Evolutionary conservation across 2,113 vertebrate genomes (phyloP).

Genomic region (Brachionichthys hirsutus): DNA sequence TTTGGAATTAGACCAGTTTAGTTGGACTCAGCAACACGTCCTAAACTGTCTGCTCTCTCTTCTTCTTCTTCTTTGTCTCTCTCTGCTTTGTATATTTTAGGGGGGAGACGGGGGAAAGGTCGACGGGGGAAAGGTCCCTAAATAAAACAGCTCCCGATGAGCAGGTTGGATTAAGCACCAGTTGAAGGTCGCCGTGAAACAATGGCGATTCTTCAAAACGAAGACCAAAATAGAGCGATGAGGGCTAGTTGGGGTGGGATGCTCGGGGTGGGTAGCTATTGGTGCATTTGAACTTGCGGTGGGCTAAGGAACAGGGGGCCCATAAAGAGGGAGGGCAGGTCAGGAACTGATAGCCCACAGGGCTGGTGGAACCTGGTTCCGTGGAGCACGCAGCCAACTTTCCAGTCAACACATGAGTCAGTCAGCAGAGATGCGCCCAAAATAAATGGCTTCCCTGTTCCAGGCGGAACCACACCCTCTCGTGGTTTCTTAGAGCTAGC

Average conservation of each 20-base stretch:
- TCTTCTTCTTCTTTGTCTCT: slow-evolving; percentile 41
- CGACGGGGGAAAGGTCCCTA: not conserved
- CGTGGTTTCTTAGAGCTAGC: slow-evolving; percentile 86
- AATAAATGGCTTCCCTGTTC: slow-evolving; percentile 98
- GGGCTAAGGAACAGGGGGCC: slow-evolving; percentile 48
- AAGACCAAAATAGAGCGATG: slow-evolving; percentile 68
- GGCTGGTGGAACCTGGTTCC: slow-evolving; percentile 79
- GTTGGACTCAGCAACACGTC: slow-evolving; percentile 83
- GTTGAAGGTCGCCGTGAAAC: slow-evolving; percentile 82
- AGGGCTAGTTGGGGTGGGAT: slow-evolving; percentile 63
- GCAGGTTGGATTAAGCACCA: slow-evolving; percentile 6
- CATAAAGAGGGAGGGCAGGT: slow-evolving; percentile 71
- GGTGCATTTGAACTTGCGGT: slow-evolving; percentile 57
- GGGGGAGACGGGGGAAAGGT: too few species aligned
- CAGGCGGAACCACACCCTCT: slow-evolving; percentile 88
- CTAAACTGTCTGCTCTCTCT: slow-evolving; percentile 20
- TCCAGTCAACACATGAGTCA: slow-evolving; percentile 97
- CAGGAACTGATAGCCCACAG: slow-evolving; percentile 81
- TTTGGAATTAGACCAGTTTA: slow-evolving; percentile 69
- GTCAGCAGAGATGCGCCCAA: slow-evolving; percentile 88
- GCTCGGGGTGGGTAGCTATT: slow-evolving; percentile 62
- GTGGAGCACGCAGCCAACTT: slow-evolving; percentile 85
- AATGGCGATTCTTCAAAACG: slow-evolving; percentile 80
- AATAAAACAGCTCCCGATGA: slow-evolving; percentile 19
- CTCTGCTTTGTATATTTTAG: not conserved